Conservation (phyloP, 1,140 invertebrate species). For the Asobara japonica region DNA sequence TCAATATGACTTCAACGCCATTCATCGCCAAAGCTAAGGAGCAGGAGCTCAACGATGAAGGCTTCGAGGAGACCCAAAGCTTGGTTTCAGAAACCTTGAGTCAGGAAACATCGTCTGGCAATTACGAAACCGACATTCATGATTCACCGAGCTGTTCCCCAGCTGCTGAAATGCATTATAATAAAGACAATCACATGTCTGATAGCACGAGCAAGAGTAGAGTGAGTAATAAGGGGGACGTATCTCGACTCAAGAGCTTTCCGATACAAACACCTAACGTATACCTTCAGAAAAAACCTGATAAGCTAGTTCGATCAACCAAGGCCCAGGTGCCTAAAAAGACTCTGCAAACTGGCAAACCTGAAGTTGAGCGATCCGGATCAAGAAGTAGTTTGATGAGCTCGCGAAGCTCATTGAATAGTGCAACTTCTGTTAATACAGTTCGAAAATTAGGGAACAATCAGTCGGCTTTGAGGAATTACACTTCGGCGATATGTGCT, state of each 20-base stretch:
- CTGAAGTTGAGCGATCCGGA: slow-evolving; percentile 71
- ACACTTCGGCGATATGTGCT: slow-evolving; percentile 60
- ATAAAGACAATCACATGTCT: slow-evolving; percentile 1
- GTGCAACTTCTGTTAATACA: slow-evolving; percentile 81
- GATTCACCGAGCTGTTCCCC: slow-evolving; percentile 63
- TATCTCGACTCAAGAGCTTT: slow-evolving; percentile 31
- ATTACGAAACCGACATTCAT: slow-evolving; percentile 73
- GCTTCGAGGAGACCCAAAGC: slow-evolving; percentile 89
- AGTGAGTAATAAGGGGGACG: slow-evolving; percentile 36
- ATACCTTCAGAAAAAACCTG: slow-evolving; percentile 52
- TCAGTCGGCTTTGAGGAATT: slow-evolving; percentile 54
- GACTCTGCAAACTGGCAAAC: slow-evolving; percentile 50
- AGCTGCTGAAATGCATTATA: slow-evolving; percentile 52
- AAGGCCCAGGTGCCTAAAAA: slow-evolving; percentile 42
- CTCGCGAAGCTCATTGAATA: slow-evolving; percentile 84
- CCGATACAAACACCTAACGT: too few species aligned
- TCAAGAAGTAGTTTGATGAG: slow-evolving; percentile 80
- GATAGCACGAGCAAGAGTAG: slow-evolving; percentile 20
- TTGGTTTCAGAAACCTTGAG: slow-evolving; percentile 85
- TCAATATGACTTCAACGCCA: slow-evolving; percentile 54
- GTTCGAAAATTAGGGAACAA: slow-evolving; percentile 73
- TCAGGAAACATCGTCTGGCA: slow-evolving; percentile 79
- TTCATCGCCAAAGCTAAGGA: slow-evolving; percentile 64
- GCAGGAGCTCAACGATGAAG: slow-evolving; percentile 84
- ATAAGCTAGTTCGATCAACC: slow-evolving; percentile 50